Evolutionary conservation across 30 jellyfish, hydroid and myxozoan genomes (phyloP).

Genomic region (Aurelia sp.): DNA sequence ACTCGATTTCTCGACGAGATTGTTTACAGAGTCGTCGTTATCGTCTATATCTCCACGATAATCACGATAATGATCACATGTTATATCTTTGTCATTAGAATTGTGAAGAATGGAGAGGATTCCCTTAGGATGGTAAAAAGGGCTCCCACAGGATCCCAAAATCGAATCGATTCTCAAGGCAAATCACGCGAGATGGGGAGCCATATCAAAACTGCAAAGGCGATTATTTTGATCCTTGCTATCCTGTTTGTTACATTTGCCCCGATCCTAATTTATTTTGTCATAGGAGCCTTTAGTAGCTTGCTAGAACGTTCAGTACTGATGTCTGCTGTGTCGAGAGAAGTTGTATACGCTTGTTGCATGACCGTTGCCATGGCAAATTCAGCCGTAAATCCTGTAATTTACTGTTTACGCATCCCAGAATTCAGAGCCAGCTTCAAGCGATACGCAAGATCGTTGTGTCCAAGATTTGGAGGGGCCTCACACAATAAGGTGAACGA

Average conservation of each 20-base stretch:
- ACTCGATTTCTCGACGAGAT: background rate
- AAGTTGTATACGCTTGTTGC: conserved; percentile 18
- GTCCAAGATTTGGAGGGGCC: too few species aligned
- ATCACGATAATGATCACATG: background rate
- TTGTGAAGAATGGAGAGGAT: background rate
- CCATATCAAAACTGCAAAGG: background rate
- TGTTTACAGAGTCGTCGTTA: background rate
- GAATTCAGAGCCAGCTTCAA: conserved; percentile 21
- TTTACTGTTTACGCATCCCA: conserved; percentile 33
- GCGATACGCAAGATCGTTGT: too few species aligned
- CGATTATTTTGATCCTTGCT: background rate
- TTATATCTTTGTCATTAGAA: background rate
- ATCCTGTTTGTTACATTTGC: conserved; percentile 17
- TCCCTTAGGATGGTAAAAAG: background rate
- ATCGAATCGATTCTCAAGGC: background rate
- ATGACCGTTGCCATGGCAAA: conserved; percentile 23
- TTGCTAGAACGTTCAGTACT: background rate
- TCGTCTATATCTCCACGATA: background rate
- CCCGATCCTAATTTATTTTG: background rate
- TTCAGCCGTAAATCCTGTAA: conserved; percentile 24
- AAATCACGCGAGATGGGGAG: background rate
- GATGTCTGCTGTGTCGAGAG: conserved; percentile 1
- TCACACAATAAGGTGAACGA: too few species aligned
- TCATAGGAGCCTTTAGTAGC: conserved; percentile 4
- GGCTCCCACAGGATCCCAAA: background rate